Evolutionary conservation across 1,140 invertebrate genomes (phyloP).

Genomic region (Nomia melanderi): DNA sequence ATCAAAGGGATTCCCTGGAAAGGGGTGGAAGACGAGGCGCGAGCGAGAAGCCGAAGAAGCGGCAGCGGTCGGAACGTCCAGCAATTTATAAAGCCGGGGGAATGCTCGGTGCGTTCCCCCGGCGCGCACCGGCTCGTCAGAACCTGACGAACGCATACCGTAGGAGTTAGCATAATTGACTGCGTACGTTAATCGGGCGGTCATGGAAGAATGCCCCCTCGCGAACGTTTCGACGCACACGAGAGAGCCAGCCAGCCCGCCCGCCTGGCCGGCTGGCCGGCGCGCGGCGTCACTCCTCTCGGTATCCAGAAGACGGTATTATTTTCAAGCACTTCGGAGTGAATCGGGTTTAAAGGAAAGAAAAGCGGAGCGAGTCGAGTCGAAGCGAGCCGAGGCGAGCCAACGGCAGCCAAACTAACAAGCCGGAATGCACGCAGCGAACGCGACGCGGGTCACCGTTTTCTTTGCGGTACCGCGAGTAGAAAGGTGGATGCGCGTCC

Average conservation of each 20-base stretch:
- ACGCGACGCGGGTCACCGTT: conserved; percentile 62
- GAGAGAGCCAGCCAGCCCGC: background rate
- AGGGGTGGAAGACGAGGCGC: conserved; percentile 16
- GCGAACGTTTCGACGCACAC: conserved; percentile 42
- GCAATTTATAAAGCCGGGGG: conserved; percentile 37
- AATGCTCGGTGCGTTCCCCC: background rate
- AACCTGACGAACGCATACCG: conserved; percentile 42
- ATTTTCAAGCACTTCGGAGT: conserved; percentile 53
- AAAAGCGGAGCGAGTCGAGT: conserved; percentile 43
- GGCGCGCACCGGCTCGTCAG: background rate
- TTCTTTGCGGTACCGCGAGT: conserved; percentile 66
- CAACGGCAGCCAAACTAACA: conserved; percentile 59
- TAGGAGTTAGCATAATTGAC: conserved; percentile 62
- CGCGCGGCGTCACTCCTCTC: too few relatives aligned
- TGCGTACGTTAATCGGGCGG: conserved; percentile 61
- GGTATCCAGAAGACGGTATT: conserved; percentile 25
- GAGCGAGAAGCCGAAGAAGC: conserved; percentile 44
- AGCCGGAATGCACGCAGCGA: conserved; percentile 55
- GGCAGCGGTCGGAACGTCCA: conserved; percentile 30
- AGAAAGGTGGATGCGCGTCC: conserved; percentile 67
- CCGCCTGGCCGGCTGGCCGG: too few relatives aligned
- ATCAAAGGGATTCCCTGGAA: conserved; percentile 34
- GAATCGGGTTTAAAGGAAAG: conserved; percentile 48
- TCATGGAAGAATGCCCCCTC: conserved; percentile 60
- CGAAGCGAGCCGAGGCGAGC: conserved; percentile 24